phyloP scores from a whole-genome alignment of 2,113 vertebrate species.

The Chauna torquata region DNA sequence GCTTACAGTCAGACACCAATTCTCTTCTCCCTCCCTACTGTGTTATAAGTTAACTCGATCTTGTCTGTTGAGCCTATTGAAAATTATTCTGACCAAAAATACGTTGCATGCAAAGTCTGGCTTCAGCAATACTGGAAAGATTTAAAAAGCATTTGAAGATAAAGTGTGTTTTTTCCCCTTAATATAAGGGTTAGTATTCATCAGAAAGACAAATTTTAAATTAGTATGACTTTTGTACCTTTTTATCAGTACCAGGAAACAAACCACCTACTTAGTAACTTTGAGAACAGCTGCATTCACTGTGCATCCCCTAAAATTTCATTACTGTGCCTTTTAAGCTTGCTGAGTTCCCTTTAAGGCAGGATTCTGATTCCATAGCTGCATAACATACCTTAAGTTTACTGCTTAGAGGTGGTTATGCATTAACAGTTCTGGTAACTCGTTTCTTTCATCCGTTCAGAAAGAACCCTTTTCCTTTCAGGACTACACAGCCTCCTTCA shows the following conservation, averaged over 20 bases:
- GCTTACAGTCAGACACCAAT: background rate
- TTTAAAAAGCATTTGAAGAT: background rate
- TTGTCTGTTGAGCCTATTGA: background rate
- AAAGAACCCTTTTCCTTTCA: background rate
- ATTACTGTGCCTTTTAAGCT: background rate
- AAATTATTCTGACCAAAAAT: background rate
- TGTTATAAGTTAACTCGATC: background rate
- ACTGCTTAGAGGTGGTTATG: background rate
- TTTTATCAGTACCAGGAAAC: background rate
- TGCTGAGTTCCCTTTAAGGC: background rate
- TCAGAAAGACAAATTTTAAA: background rate
- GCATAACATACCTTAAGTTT: background rate
- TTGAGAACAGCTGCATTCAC: background rate
- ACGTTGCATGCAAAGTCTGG: rapidly evolving
- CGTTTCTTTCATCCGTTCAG: background rate
- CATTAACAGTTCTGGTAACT: background rate
- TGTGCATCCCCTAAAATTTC: background rate
- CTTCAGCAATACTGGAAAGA: background rate
- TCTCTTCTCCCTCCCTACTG: background rate
- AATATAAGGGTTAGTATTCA: background rate
- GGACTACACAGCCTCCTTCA: background rate
- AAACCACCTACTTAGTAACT: background rate
- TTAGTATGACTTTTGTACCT: background rate
- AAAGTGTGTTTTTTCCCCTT: background rate
- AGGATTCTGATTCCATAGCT: background rate